A percentile compares a stretch with the other conserved stretches of the same genome.
phyloP scores from a whole-genome alignment of 2,797 vertebrate genomes.

The Tinamus major region DNA sequence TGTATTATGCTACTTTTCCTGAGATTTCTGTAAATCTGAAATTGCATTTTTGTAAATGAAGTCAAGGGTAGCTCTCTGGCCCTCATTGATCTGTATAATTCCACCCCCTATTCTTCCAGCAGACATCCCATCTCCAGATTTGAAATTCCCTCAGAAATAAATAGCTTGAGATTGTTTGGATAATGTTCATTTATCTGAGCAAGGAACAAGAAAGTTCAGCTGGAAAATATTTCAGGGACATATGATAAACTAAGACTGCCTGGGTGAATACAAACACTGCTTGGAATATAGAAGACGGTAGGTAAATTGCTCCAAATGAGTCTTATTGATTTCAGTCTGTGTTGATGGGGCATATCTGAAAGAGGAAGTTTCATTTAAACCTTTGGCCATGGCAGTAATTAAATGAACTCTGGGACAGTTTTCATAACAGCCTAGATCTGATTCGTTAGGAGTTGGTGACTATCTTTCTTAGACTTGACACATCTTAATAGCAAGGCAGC shows the following conservation, averaged over 20 bases:
- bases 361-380: constrained; percentile 65
- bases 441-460: constrained; percentile 10
- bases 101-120: background rate
- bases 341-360: constrained; percentile 53
- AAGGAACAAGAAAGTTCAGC: background rate
- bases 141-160: constrained; percentile 18
- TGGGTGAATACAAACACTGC: constrained; percentile 23
- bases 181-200: constrained; percentile 47
- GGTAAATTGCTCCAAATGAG: constrained; percentile 67
- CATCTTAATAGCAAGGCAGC: constrained; percentile 10
- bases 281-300: constrained; percentile 12
- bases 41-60: constrained; percentile 22
- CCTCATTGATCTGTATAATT: background rate
- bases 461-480: constrained; percentile 39
- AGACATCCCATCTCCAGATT: background rate
- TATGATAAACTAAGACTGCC: constrained; percentile 48
- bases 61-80: background rate
- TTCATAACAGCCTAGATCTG: background rate
- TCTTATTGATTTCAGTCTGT: constrained; percentile 60
- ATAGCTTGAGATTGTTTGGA: constrained; percentile 45
- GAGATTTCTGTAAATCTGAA: constrained; percentile 44
- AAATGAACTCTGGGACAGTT: constrained; percentile 45
- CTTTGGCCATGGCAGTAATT: constrained; percentile 57
- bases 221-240: constrained; percentile 39
- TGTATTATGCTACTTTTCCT: background rate